phyloP scores from a whole-genome alignment of 2,113 vertebrate genomes.

The Ochotona curzoniae region DNA sequence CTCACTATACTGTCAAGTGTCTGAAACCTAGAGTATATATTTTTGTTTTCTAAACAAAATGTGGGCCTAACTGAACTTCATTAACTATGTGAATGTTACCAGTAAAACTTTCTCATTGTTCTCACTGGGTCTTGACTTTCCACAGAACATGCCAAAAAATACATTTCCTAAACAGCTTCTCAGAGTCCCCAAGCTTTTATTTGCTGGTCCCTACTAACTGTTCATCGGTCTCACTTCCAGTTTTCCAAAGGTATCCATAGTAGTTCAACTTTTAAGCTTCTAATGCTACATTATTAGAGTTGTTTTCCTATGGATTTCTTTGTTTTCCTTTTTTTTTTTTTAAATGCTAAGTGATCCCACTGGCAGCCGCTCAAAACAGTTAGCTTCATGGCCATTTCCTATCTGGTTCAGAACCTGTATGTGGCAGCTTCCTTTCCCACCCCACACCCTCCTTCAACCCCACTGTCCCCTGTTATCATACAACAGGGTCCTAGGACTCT shows the following conservation, averaged over 20 bases:
- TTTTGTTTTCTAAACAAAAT: conserved; percentile 11
- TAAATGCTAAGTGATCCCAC: background rate
- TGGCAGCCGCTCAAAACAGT: background rate
- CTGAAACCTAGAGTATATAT: background rate
- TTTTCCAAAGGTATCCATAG: background rate
- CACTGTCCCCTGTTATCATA: too few relatives aligned
- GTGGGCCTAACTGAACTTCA: background rate
- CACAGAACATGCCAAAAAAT: background rate
- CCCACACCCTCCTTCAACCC: background rate
- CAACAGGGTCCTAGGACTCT: background rate
- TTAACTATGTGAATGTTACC: background rate
- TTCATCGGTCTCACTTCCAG: background rate
- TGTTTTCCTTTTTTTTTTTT: background rate
- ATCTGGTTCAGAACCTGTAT: background rate
- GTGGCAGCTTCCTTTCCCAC: background rate
- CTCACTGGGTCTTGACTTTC: background rate
- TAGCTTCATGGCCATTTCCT: background rate
- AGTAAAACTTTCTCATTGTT: background rate
- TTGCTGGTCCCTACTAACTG: background rate
- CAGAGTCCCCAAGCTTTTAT: background rate
- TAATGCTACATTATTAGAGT: background rate
- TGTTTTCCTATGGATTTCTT: background rate
- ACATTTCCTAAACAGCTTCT: background rate
- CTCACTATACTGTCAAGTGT: background rate
- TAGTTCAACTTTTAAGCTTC: background rate